A percentile compares a stretch with the other conserved stretches of the same genome.
phyloP scores from a whole-genome alignment of 2,113 vertebrate species.

The Silurus meridionalis region DNA sequence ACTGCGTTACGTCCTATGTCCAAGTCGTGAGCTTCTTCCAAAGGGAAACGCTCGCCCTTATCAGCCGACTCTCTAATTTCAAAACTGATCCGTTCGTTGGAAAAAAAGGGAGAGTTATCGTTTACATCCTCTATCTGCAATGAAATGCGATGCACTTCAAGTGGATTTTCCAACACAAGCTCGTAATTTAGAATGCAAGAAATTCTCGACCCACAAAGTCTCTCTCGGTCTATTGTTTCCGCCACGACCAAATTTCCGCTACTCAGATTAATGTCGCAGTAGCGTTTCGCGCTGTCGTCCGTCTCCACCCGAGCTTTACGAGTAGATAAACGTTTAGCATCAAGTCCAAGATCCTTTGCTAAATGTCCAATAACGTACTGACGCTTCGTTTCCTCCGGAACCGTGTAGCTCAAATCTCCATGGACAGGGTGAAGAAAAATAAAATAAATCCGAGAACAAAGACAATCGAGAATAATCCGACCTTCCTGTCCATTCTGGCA shows the following conservation, averaged over 20 bases:
- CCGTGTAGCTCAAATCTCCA: constrained; percentile 52
- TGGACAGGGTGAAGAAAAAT: not conserved
- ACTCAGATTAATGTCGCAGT: too few relatives aligned
- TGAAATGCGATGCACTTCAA: constrained; percentile 45
- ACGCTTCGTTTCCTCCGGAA: constrained; percentile 54
- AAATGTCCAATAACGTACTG: constrained; percentile 47
- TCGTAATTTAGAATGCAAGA: constrained; percentile 45
- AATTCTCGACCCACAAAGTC: constrained; percentile 53
- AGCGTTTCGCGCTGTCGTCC: too few relatives aligned
- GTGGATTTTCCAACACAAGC: constrained; percentile 15
- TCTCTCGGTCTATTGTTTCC: too few relatives aligned
- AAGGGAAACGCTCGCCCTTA: constrained; percentile 56
- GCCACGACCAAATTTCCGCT: too few relatives aligned
- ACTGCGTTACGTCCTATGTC: constrained; percentile 65
- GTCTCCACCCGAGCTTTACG: constrained; percentile 24
- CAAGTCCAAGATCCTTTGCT: constrained; percentile 53
- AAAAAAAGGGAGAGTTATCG: constrained; percentile 69
- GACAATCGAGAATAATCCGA: not conserved
- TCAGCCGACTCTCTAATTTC: constrained; percentile 60
- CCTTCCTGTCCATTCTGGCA: not conserved
- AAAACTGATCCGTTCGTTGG: constrained; percentile 44
- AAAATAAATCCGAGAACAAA: not conserved
- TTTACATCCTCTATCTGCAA: constrained; percentile 70
- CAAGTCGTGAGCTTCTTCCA: constrained; percentile 60
- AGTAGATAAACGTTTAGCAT: constrained; percentile 38